Evolutionary conservation across 2,113 vertebrate species (phyloP).

Genomic region (Isichthys henryi): DNA sequence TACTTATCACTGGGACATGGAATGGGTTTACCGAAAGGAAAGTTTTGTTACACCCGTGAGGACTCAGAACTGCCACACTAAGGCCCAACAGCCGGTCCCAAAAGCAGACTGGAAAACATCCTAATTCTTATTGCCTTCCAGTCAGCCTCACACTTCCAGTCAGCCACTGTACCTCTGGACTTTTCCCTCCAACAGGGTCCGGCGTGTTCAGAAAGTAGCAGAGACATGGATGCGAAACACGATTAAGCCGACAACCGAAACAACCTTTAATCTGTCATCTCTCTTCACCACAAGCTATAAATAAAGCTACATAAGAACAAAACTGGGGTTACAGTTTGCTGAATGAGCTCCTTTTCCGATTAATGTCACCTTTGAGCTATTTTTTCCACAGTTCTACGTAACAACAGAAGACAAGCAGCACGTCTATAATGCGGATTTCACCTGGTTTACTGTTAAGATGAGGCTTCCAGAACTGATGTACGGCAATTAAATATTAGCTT

Average conservation of each 20-base stretch:
- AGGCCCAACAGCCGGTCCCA: neutral
- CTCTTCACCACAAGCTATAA: neutral
- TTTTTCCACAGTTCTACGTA: conserved; percentile 1
- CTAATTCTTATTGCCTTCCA: neutral
- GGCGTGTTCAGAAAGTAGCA: neutral
- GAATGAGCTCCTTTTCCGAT: conserved; percentile 27
- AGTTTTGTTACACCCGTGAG: neutral
- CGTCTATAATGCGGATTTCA: neutral
- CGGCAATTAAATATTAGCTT: neutral
- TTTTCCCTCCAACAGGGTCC: neutral
- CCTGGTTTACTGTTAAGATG: neutral
- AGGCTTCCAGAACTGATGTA: neutral
- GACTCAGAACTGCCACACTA: neutral
- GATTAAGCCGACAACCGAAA: neutral
- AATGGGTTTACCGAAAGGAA: neutral
- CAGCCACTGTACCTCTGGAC: neutral
- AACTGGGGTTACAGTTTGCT: conserved; percentile 5
- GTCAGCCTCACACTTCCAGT: neutral
- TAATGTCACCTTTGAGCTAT: conserved; percentile 23
- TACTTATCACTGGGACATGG: neutral
- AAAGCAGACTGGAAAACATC: neutral
- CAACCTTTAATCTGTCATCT: neutral
- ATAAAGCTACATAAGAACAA: neutral
- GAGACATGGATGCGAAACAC: neutral
- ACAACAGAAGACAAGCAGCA: neutral